phyloP scores from a whole-genome alignment of 2,888 invertebrate genomes.

The Augochlorella aurata region DNA sequence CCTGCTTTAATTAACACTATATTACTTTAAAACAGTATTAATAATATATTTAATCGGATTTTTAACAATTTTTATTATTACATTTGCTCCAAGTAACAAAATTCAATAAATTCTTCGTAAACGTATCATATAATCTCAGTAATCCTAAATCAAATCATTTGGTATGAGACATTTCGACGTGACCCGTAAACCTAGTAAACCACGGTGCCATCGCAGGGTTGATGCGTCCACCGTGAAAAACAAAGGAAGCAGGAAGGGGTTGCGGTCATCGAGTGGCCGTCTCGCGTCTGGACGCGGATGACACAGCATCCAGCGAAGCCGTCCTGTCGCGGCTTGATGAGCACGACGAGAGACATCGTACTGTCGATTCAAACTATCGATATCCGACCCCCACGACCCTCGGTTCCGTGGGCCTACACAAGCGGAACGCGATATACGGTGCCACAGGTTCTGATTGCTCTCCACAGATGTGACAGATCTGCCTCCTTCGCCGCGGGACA shows the following conservation, averaged over 20 bases:
- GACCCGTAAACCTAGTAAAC: background rate
- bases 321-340: constrained; percentile 77
- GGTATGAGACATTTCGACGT: too few species aligned
- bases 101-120: too few species aligned
- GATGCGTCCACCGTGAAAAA: constrained; percentile 45
- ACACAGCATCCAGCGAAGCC: constrained; percentile 73
- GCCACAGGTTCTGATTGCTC: constrained; percentile 75
- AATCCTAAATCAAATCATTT: too few species aligned
- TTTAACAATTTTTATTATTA: too few species aligned
- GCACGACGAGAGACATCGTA: constrained; percentile 77
- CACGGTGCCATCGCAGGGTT: background rate
- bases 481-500: constrained; percentile 72
- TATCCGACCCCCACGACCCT: constrained; percentile 75
- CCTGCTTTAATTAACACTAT: too few species aligned
- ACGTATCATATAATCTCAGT: too few species aligned
- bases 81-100: too few species aligned
- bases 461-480: constrained; percentile 72
- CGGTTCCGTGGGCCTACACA: constrained; percentile 58
- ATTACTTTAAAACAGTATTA: too few species aligned
- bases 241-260: constrained; percentile 45
- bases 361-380: constrained; percentile 80
- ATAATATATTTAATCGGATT: too few species aligned
- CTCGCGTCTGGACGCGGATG: constrained; percentile 68
- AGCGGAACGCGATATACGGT: constrained; percentile 61
- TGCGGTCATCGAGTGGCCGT: constrained; percentile 42